Conservation (phyloP, 1,140 invertebrate genomes). For the Nylanderia fulva region DNA sequence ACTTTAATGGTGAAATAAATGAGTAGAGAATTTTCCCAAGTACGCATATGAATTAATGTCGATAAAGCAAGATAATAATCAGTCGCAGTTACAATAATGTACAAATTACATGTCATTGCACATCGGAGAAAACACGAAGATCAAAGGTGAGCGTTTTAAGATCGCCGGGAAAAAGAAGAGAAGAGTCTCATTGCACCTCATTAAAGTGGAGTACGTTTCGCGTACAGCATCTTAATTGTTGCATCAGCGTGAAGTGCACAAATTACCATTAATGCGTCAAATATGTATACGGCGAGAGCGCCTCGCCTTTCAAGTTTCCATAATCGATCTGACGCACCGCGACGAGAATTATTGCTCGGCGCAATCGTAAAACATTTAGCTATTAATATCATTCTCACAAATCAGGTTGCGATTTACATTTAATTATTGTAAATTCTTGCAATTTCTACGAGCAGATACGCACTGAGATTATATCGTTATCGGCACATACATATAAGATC, state of each 20-base stretch:
- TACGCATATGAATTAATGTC: not conserved
- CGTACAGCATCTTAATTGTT: conserved; percentile 35
- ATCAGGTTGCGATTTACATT: conserved; percentile 58
- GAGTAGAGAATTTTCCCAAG: conserved; percentile 3
- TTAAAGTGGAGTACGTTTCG: not conserved
- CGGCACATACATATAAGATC: conserved; percentile 12
- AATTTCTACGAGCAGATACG: not conserved
- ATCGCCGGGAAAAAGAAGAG: conserved; percentile 6
- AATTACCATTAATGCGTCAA: conserved; percentile 48
- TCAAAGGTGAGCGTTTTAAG: conserved; percentile 15
- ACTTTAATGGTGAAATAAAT: too few species aligned
- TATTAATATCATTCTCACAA: not conserved
- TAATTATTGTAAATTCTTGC: conserved; percentile 30
- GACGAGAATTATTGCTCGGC: conserved; percentile 41
- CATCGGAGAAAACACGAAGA: conserved; percentile 16
- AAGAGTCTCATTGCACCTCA: not conserved
- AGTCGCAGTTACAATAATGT: not conserved
- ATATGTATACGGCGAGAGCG: not conserved
- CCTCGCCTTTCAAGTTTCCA: conserved; percentile 56
- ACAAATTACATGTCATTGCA: not conserved
- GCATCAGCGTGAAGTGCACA: conserved; percentile 35
- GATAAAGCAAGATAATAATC: conserved; percentile 1
- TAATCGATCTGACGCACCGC: conserved; percentile 26
- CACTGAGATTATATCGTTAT: conserved; percentile 18
- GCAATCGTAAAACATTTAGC: conserved; percentile 23